A percentile compares a stretch with the other conserved stretches of the same genome.
Conservation (phyloP, 2,888 invertebrate genomes). For the Vandiemenella viatica region DNA sequence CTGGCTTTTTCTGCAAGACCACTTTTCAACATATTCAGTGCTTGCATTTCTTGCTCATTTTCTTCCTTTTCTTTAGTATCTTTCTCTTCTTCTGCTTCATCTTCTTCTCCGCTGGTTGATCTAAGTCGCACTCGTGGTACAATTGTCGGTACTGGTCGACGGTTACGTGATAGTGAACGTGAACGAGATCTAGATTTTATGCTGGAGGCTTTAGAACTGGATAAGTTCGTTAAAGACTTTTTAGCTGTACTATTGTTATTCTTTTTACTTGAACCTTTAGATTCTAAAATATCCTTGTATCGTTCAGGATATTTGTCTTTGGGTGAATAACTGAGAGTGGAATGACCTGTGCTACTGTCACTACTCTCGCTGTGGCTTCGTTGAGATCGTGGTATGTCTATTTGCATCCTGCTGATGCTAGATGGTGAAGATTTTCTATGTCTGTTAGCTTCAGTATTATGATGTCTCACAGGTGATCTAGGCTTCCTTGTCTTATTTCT, state of each 20-base stretch:
- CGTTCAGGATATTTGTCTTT: conserved; percentile 51
- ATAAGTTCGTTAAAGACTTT: conserved; percentile 23
- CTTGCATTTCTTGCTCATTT: conserved; percentile 53
- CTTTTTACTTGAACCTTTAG: conserved; percentile 33
- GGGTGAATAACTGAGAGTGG: conserved; percentile 52
- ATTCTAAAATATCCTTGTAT: conserved; percentile 47
- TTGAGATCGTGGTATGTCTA: too few relatives aligned
- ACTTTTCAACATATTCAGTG: conserved; percentile 47
- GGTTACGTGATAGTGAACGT: conserved; percentile 28
- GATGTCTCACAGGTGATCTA: background rate
- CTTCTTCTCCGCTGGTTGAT: conserved; percentile 28
- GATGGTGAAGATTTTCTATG: too few relatives aligned
- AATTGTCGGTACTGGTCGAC: conserved; percentile 33
- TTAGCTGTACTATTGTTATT: conserved; percentile 30
- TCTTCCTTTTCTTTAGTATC: conserved; percentile 39
- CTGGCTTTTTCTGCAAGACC: conserved; percentile 56
- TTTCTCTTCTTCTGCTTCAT: conserved; percentile 36
- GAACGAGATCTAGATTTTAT: conserved; percentile 22
- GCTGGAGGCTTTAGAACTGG: conserved; percentile 20
- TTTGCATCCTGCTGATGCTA: too few relatives aligned
- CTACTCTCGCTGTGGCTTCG: conserved; percentile 1
- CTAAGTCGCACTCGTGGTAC: conserved; percentile 27
- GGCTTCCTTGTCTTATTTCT: background rate
- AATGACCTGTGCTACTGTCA: conserved; percentile 11
- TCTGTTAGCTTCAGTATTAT: too few relatives aligned